Conservation (phyloP, 2,113 vertebrate genomes). For the Rhineura floridana region DNA sequence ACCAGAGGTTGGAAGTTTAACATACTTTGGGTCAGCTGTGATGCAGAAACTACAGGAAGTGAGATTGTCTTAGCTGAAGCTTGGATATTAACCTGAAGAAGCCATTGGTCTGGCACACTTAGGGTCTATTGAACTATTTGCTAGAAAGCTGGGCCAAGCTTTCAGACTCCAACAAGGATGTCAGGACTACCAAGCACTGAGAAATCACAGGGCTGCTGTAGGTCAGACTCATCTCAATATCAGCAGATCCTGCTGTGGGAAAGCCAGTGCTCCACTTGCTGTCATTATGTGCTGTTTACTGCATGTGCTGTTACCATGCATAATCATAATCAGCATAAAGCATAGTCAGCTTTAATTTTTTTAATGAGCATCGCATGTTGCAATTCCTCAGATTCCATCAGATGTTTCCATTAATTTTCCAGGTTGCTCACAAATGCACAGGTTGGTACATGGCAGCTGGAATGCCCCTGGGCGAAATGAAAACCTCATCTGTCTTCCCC, state of each 20-base stretch:
- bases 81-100: background rate
- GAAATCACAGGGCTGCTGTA: background rate
- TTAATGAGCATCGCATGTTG: conserved; percentile 62
- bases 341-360: conserved; percentile 66
- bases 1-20: background rate
- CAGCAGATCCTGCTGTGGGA: background rate
- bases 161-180: too few species aligned
- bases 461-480: conserved; percentile 36
- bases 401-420: conserved; percentile 36
- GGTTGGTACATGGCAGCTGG: conserved; percentile 48
- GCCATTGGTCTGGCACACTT: too few species aligned
- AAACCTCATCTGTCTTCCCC: background rate
- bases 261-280: background rate
- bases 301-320: conserved; percentile 29
- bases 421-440: conserved; percentile 4
- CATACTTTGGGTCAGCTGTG: background rate
- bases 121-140: background rate
- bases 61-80: background rate
- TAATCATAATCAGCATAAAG: too few species aligned
- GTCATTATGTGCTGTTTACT: background rate
- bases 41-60: background rate
- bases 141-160: background rate
- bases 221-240: background rate
- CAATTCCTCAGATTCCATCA: conserved; percentile 53
- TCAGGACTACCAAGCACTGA: background rate